Percentiles rank a stretch among this genome's conserved stretches.
Conservation (phyloP, 2,888 invertebrate genomes). For the Lacanobia oleracea region DNA sequence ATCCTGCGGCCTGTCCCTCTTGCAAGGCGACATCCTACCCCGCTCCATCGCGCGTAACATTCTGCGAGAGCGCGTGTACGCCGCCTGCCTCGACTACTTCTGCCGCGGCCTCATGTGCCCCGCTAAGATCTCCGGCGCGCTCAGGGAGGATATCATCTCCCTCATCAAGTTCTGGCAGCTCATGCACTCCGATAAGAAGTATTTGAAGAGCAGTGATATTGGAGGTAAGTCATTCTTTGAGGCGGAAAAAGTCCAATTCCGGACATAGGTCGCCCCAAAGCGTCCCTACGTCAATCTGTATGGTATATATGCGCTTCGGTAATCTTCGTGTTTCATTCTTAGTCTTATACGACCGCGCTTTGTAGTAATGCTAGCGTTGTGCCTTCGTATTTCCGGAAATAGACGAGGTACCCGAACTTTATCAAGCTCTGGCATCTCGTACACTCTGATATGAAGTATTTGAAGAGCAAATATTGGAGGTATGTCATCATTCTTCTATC, state of each 20-base stretch:
- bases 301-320: background rate
- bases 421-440: too few relatives aligned
- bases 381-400: background rate
- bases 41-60: slow-evolving; percentile 97
- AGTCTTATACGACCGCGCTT: too few relatives aligned
- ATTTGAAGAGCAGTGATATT: slow-evolving; percentile 95
- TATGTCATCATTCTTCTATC: slow-evolving; percentile 61
- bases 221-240: slow-evolving; percentile 92
- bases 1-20: slow-evolving; percentile 96
- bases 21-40: slow-evolving; percentile 98
- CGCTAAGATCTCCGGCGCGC: slow-evolving; percentile 93
- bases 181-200: slow-evolving; percentile 98
- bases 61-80: slow-evolving; percentile 98
- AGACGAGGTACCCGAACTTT: background rate
- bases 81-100: slow-evolving; percentile 98
- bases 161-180: slow-evolving; percentile 98
- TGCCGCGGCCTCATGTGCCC: slow-evolving; percentile 97
- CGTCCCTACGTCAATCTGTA: background rate
- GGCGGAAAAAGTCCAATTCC: too few relatives aligned
- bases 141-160: slow-evolving; percentile 97
- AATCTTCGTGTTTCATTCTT: background rate
- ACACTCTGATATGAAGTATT: slow-evolving; percentile 53
- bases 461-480: slow-evolving; percentile 96
- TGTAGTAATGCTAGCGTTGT: background rate
- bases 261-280: background rate